phyloP scores from a whole-genome alignment of 2,888 invertebrate species.

The Aricia artaxerxes region DNA sequence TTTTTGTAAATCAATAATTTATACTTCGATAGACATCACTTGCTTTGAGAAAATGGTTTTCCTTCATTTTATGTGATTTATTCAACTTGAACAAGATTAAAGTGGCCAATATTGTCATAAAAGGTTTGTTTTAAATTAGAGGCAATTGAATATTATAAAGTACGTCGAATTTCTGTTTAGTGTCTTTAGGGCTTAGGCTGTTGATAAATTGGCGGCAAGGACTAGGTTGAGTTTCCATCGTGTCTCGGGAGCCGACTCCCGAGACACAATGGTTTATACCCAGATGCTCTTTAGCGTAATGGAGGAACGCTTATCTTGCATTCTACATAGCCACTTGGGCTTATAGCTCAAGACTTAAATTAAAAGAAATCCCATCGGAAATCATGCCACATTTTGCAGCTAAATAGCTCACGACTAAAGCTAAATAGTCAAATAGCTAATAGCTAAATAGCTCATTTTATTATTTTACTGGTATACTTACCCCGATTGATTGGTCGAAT shows the following conservation, averaged over 20 bases:
- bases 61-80: neutral
- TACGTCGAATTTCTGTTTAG: neutral
- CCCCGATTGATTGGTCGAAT: no score
- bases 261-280: neutral
- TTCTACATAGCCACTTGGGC: neutral
- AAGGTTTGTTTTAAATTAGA: neutral
- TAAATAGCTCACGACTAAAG: neutral
- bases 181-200: neutral
- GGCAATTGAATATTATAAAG: neutral
- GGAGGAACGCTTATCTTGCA: constrained; percentile 16
- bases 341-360: neutral
- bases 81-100: neutral
- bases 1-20: no score
- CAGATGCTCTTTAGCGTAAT: constrained; percentile 16
- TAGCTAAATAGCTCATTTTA: neutral
- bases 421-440: no score
- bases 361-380: neutral
- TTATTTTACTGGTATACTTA: no score
- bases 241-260: neutral
- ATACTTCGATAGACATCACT: no score
- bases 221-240: neutral
- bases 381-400: neutral
- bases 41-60: neutral
- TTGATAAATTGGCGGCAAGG: neutral
- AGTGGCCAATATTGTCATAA: neutral